Conservation (phyloP, 2,888 invertebrate species). For the Alcis repandata region DNA sequence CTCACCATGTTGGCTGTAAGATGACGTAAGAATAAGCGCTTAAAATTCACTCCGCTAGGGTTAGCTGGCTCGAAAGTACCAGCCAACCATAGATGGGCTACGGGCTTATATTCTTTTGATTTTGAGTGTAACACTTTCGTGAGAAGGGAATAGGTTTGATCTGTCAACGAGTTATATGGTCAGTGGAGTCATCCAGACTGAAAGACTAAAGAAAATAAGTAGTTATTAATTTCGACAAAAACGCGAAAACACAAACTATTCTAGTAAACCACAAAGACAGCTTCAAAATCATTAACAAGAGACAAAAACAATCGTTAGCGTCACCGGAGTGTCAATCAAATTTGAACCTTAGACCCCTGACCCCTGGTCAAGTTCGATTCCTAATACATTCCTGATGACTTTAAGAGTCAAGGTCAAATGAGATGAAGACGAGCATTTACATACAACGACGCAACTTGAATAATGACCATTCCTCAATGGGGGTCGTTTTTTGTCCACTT, state of each 20-base stretch:
- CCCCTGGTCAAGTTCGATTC: conserved; percentile 82
- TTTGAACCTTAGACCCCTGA: conserved; percentile 62
- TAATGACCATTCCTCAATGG: conserved; percentile 71
- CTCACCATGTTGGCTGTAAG: too few relatives aligned
- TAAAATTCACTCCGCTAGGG: too few relatives aligned
- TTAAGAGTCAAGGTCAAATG: conserved; percentile 62
- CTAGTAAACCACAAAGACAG: conserved; percentile 11
- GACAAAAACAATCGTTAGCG: conserved; percentile 60
- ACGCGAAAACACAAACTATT: neutral
- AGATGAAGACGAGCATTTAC: conserved; percentile 65
- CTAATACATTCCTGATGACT: conserved; percentile 78
- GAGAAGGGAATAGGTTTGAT: too few relatives aligned
- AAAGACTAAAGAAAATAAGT: neutral
- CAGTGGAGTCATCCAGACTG: too few relatives aligned
- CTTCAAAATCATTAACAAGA: conserved; percentile 28
- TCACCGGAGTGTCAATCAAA: conserved; percentile 72
- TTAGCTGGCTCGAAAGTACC: too few relatives aligned
- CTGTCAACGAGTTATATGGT: too few relatives aligned
- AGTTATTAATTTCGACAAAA: neutral
- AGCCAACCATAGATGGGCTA: too few relatives aligned
- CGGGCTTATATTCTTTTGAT: too few relatives aligned
- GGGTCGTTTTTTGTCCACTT: conserved; percentile 74
- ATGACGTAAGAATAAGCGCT: too few relatives aligned
- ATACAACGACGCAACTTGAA: conserved; percentile 73
- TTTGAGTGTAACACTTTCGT: too few relatives aligned